Evolutionary conservation across 2,797 vertebrate genomes (phyloP).

Genomic region (Gymnothorax javanicus): DNA sequence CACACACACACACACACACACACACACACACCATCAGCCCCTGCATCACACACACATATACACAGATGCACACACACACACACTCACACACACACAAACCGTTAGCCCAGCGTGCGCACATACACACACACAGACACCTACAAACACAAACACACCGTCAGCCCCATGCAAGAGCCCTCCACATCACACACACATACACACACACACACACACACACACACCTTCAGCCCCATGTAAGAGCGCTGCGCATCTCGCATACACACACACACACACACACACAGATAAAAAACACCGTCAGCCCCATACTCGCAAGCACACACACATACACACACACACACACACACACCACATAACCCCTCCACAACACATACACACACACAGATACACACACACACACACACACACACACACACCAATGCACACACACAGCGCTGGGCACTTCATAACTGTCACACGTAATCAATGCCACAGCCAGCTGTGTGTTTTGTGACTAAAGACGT

Average conservation of each 20-base stretch:
- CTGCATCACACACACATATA: too few relatives aligned
- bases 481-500: neutral
- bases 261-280: neutral
- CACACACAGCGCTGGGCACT: neutral
- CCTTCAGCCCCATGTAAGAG: too few relatives aligned
- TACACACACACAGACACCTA: too few relatives aligned
- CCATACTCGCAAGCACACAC: too few relatives aligned
- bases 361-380: too few relatives aligned
- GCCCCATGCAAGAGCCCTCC: too few relatives aligned
- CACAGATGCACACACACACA: too few relatives aligned
- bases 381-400: too few relatives aligned
- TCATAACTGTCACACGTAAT: neutral
- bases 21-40: neutral
- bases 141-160: too few relatives aligned
- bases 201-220: neutral
- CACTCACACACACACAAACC: neutral
- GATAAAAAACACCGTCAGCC: too few relatives aligned
- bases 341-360: too few relatives aligned
- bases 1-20: neutral
- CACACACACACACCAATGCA: neutral
- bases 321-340: neutral
- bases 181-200: neutral
- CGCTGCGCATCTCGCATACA: neutral
- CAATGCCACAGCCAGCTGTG: neutral
- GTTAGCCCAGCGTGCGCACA: too few relatives aligned